Base-by-base conservation (phyloP, 53 echinoderm and acorn worm species). In the Pentamera pediparva region DNA sequence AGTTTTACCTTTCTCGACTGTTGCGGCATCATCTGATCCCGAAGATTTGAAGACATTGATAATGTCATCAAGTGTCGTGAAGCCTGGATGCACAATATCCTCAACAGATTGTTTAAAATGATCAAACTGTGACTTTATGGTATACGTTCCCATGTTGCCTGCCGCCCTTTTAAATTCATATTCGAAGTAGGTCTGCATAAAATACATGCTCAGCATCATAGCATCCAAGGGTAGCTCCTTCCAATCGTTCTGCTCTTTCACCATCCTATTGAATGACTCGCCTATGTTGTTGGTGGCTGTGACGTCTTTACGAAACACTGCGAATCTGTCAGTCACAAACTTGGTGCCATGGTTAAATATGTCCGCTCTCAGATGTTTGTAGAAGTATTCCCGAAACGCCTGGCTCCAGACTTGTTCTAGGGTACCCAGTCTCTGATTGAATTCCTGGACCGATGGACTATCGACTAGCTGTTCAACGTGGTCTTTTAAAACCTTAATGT, bases 251-350 rank as follows among this genome's bases (percentile, higher is more conserved):
- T 31, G 32, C 3, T 61, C 33, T 61, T 61, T 61, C 6, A 61
- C 6, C 61, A 61, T 32, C 33, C 35, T 61, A 32, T 61, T 61
- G 35, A 61, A 61, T 0, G 61, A 61, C 11, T 61, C 61, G 32
- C 32, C 19, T 32, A 61, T 61, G 33, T 61, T 61, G 11, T 61
- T 61, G 4, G 61, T 61, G 3, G 61, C 61, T 6, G 61, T 61
- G 30, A 7, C 2, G 32, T 61, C 32, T 32, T 61, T 61, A 13
- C 33, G 4, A 10, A 61, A 61, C 12, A 61, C 61, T 2, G 32
- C 33, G n/a, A 61, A 61, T 32, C 7, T 61, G 7, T 61, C 19
- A 29, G 32, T 32, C 2, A 61, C 10, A 31, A 30, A 6, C 11
- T n/a, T 11, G 6, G 61, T 15, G 19, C 33, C 32, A 31, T 61